Percentiles rank a stretch among this genome's conserved stretches.
Conservation (phyloP, 2,797 vertebrate genomes). For the Galago senegalensis region DNA sequence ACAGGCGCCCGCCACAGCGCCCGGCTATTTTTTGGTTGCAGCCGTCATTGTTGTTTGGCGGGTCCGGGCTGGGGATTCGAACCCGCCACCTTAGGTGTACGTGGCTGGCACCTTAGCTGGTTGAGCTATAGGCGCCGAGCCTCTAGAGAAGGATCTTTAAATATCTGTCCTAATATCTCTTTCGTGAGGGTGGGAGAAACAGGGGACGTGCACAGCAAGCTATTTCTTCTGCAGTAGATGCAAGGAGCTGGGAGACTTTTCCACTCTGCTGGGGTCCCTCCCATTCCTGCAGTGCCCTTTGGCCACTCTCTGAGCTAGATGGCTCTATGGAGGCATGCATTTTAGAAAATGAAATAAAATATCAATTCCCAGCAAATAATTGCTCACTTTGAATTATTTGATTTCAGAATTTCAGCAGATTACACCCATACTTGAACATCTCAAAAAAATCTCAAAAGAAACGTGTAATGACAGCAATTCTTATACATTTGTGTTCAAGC, state of each 20-base stretch:
- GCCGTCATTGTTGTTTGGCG: too few species aligned
- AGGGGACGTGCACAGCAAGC: background rate
- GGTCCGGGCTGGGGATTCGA: too few species aligned
- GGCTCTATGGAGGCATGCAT: background rate
- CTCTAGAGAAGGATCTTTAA: too few species aligned
- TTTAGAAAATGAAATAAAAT: background rate
- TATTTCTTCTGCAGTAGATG: background rate
- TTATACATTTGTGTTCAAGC: background rate
- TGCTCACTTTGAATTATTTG: background rate
- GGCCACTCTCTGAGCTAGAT: background rate
- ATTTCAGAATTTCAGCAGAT: background rate
- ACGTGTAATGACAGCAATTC: too few species aligned
- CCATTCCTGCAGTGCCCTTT: background rate
- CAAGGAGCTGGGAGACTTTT: background rate
- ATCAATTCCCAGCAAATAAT: background rate
- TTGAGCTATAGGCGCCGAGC: too few species aligned
- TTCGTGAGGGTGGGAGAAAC: background rate
- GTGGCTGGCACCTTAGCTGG: too few species aligned
- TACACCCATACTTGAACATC: background rate
- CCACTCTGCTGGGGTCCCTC: too few species aligned
- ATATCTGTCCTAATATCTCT: background rate
- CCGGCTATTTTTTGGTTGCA: too few species aligned
- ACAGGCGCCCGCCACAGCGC: too few species aligned
- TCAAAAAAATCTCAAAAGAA: background rate
- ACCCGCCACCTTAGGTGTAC: too few species aligned